phyloP scores from a whole-genome alignment of 2,797 vertebrate species.

The Pogonophryne albipinna region DNA sequence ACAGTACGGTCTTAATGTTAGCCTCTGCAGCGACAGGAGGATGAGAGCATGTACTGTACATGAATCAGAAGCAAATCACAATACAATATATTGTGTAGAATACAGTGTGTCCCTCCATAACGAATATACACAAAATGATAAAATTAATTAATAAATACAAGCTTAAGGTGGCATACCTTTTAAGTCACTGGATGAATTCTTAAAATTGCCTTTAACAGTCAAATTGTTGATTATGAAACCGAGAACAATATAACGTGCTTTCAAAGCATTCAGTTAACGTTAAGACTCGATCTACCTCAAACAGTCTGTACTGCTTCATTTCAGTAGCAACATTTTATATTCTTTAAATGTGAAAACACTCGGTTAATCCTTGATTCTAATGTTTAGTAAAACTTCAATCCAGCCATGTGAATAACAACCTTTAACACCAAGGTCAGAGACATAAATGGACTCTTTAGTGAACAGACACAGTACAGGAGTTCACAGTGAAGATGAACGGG shows the following conservation, averaged over 20 bases:
- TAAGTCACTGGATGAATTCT: not conserved
- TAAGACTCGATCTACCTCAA: not conserved
- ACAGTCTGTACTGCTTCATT: not conserved
- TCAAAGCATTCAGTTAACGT: slow-evolving; percentile 11
- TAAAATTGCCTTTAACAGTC: slow-evolving; percentile 17
- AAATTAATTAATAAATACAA: slow-evolving; percentile 20
- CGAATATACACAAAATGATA: slow-evolving; percentile 13
- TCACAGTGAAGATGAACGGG: slow-evolving; percentile 74
- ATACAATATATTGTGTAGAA: slow-evolving; percentile 16
- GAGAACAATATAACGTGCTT: slow-evolving; percentile 14
- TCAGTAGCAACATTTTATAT: slow-evolving; percentile 2
- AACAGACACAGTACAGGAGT: slow-evolving; percentile 63
- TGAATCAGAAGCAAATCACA: slow-evolving; percentile 25
- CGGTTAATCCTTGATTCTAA: not conserved
- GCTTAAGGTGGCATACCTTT: not conserved
- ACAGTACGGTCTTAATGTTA: slow-evolving; percentile 51
- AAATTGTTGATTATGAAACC: slow-evolving; percentile 15
- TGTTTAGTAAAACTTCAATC: not conserved
- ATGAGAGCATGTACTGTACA: slow-evolving; percentile 31
- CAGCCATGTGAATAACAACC: slow-evolving; percentile 22
- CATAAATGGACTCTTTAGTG: slow-evolving; percentile 59
- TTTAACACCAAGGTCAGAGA: slow-evolving; percentile 36
- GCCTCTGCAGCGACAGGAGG: slow-evolving; percentile 16
- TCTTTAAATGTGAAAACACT: slow-evolving; percentile 10
- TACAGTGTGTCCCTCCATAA: slow-evolving; percentile 18